Conservation (phyloP, 64 coral and sea anemone species). For the Trachythela sp. region DNA sequence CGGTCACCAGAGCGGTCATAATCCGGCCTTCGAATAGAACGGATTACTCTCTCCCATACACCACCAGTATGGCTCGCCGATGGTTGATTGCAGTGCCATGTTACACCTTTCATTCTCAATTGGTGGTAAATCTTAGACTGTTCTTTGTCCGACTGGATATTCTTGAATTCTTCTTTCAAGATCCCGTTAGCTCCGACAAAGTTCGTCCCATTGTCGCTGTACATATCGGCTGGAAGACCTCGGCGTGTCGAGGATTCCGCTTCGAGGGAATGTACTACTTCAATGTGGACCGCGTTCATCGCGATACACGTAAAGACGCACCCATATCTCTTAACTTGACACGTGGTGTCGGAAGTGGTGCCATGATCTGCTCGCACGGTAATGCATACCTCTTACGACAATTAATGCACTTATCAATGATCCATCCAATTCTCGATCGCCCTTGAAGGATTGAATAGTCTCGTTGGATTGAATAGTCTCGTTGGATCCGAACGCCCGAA, state of each 20-base stretch:
- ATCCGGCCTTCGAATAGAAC: constrained; percentile 42
- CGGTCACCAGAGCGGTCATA: background rate
- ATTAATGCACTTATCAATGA: background rate
- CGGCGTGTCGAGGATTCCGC: constrained; percentile 4
- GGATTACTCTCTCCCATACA: constrained; percentile 53
- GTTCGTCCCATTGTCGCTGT: constrained; percentile 2
- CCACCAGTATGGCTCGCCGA: constrained; percentile 47
- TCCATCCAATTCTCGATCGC: constrained; percentile 3
- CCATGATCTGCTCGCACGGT: constrained; percentile 7
- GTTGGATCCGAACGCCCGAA: constrained; percentile 21
- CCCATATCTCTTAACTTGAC: background rate
- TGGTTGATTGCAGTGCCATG: constrained; percentile 50
- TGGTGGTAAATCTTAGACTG: constrained; percentile 24
- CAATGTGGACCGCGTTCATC: background rate
- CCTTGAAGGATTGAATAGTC: background rate
- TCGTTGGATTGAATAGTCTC: background rate
- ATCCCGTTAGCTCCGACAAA: background rate
- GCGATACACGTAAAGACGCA: constrained; percentile 10
- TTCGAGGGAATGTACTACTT: background rate
- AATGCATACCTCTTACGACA: background rate
- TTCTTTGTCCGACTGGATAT: background rate
- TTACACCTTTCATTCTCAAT: constrained; percentile 19
- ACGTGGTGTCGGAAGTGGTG: background rate
- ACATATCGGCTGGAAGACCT: background rate
- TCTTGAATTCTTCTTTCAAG: background rate